These are phyloP conservation scores for Numida meleagris DNA, from an alignment of 2,113 vertebrate species.

Conservation along the genomic window DNA sequence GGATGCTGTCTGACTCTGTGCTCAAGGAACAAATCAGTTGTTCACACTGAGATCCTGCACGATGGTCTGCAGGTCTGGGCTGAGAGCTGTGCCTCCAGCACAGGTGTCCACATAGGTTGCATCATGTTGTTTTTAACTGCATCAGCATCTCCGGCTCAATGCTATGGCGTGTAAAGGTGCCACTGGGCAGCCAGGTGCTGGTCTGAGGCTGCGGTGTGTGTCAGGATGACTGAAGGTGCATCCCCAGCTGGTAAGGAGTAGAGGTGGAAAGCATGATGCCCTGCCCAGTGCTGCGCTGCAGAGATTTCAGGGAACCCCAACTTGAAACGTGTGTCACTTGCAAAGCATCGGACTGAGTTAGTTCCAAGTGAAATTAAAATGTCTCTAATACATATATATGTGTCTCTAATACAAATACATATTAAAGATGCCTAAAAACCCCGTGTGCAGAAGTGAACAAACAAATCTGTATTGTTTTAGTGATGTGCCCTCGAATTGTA, in stretches of 20 bases:
- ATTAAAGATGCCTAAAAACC: not conserved
- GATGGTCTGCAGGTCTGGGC: not conserved
- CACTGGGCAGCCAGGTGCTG: not conserved
- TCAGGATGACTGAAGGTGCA: not conserved
- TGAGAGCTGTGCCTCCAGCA: not conserved
- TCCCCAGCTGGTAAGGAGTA: not conserved
- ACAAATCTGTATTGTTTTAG: not conserved
- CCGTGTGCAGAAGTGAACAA: not conserved
- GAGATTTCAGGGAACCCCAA: not conserved
- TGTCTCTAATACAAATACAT: too few species aligned
- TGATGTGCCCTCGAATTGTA: not conserved
- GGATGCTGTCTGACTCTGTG: too few species aligned
- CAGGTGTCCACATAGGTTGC: not conserved
- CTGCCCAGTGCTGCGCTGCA: fast-evolving
- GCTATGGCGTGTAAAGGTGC: not conserved
- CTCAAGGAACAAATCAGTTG: fast-evolving
- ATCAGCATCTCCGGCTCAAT: not conserved
- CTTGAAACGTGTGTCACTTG: not conserved
- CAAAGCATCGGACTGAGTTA: not conserved
- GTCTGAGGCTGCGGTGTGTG: not conserved
- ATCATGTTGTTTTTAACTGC: not conserved
- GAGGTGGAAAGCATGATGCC: not conserved
- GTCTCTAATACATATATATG: too few species aligned
- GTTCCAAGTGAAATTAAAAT: not conserved
- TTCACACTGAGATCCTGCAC: fast-evolving